Base-by-base conservation (phyloP, 2,113 vertebrate species). In the Cyphomyrus plagiostoma region DNA sequence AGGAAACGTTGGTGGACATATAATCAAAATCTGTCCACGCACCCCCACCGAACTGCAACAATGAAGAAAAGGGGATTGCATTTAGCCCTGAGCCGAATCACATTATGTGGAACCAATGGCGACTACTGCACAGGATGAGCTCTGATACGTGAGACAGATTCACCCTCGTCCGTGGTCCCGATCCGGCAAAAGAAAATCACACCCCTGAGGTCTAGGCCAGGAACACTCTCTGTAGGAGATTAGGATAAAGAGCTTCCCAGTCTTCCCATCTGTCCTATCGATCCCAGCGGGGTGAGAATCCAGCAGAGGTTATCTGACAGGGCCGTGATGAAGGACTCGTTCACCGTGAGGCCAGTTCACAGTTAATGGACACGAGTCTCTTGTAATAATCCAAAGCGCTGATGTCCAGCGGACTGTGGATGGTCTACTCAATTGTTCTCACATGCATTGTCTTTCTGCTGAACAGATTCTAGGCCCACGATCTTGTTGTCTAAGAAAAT, bases 401-500 rank as follows among this genome's bases (percentile, higher is more conserved):
- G 35, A 74, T 45, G 7, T 7, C 39, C 42, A 13, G 45, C 45
- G 3, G 15, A 80, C 74, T 7, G 35, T 46, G 45, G 82, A 21
- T 46, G 15, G 82, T 87, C 85, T 52, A 50, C 50, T 26, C 48
- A 52, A 86, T 48, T 53, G 53, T 26, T 56, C 50, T 53, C 85
- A 86, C n/a, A 21, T 13, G 4, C 48, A 11, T 56, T 52, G 19
- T 56, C 8, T 87, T 87, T 87, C 85, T 87, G 49, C 49, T 21
- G 49, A 35, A 39, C 49, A 87, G 26, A 23, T 46, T 84, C 82
- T 48, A 84, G 80, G 82, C 39, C 85, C 10, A 87, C 30, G 42
- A 21, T 87, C 85, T 53, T 39, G 19, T 87, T 53, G 52, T 53
- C 17, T 50, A 87, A 53, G 85, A 87, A 56, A 84, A 87, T 48